Percentiles rank a stretch among this genome's conserved stretches.
Conservation (phyloP, 2,113 vertebrate species). For the Orientallactaga bullata region DNA sequence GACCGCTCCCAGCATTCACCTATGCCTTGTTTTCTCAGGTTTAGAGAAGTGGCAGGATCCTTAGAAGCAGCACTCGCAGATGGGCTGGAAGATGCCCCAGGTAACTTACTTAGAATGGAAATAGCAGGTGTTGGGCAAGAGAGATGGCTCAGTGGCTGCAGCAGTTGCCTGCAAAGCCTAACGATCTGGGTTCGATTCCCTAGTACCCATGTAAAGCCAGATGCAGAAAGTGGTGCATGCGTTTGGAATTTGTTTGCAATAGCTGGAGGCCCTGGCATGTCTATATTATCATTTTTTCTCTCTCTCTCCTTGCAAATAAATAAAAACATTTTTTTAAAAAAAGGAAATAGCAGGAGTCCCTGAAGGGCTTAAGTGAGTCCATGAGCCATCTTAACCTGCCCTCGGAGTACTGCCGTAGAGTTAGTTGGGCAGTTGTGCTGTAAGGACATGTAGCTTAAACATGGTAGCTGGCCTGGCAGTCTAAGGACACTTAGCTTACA, state of each 20-base stretch:
- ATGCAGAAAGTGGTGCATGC: no score
- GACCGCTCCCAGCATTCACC: neutral
- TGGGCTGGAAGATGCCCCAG: constrained; percentile 91
- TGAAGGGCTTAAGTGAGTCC: neutral
- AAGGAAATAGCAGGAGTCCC: neutral
- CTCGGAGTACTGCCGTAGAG: fast-evolving
- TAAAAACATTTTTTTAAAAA: neutral
- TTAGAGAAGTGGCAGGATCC: constrained; percentile 95
- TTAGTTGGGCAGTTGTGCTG: neutral
- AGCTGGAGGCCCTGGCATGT: no score
- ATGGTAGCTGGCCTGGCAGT: no score
- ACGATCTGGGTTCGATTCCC: no score
- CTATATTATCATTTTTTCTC: no score
- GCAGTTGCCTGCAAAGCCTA: no score
- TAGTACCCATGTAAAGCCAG: no score
- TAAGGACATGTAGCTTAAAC: neutral
- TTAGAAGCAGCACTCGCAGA: constrained; percentile 93
- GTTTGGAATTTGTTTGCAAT: no score
- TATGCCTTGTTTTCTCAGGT: constrained; percentile 85
- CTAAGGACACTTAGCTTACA: neutral
- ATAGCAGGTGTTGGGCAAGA: neutral
- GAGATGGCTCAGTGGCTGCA: no score
- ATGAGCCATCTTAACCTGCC: neutral
- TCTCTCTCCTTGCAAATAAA: no score
- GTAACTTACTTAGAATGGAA: constrained; percentile 83